These are phyloP conservation scores for Isotomurus palustris DNA, from an alignment of 2,888 invertebrate genomes.

Conservation along the genomic window DNA sequence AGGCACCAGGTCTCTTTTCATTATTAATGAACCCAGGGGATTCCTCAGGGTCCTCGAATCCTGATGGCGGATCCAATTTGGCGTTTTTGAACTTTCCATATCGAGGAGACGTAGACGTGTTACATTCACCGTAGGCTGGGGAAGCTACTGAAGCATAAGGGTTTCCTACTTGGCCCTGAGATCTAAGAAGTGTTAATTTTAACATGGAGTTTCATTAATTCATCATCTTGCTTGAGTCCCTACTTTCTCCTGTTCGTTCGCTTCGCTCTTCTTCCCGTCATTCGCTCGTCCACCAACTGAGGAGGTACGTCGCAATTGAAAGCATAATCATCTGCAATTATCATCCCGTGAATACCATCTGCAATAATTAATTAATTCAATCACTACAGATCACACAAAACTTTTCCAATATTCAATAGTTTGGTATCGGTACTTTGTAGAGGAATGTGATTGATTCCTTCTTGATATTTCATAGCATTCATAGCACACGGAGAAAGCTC, in stretches of 20 bases:
- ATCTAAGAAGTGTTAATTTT: not conserved
- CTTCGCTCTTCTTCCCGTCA: slow-evolving; percentile 15
- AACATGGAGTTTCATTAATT: not conserved
- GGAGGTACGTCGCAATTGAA: slow-evolving; percentile 28
- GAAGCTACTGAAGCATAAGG: slow-evolving; percentile 8
- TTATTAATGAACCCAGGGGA: no score
- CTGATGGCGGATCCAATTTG: slow-evolving; percentile 14
- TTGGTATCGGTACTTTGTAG: no score
- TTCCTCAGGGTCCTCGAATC: slow-evolving; percentile 13
- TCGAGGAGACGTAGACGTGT: slow-evolving; percentile 7
- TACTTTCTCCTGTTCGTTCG: slow-evolving; percentile 21
- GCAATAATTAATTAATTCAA: slow-evolving; percentile 16
- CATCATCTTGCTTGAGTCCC: slow-evolving; percentile 2
- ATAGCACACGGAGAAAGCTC: slow-evolving; percentile 32
- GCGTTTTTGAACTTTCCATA: no score
- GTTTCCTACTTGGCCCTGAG: not conserved
- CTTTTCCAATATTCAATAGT: no score
- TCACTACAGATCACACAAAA: slow-evolving; percentile 5
- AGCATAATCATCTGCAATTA: slow-evolving; percentile 25
- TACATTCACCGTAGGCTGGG: not conserved
- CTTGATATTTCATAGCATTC: slow-evolving; percentile 9
- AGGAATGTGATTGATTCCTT: no score
- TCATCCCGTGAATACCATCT: slow-evolving; percentile 24
- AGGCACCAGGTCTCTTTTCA: no score
- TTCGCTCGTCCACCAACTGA: no score